Evolutionary conservation across 2,113 vertebrate genomes (phyloP).

Genomic region (Pampusana beccarii): DNA sequence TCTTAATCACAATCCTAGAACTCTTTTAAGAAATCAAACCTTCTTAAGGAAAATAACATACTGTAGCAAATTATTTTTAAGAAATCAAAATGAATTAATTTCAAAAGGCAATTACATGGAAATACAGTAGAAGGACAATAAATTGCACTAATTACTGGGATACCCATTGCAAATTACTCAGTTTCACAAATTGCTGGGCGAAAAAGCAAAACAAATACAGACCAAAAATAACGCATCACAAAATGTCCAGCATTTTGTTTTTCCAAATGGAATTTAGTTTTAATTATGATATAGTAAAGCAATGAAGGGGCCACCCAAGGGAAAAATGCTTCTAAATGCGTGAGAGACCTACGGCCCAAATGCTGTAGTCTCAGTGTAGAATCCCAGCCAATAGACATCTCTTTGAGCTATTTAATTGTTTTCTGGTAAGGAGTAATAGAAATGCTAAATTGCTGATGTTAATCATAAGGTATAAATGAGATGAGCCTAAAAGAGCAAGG

Average conservation of each 20-base stretch:
- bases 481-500: slow-evolving; percentile 8
- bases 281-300: slow-evolving; percentile 43
- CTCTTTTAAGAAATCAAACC: slow-evolving; percentile 58
- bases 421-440: neutral
- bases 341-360: neutral
- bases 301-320: neutral
- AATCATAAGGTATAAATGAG: slow-evolving; percentile 39
- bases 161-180: slow-evolving; percentile 60
- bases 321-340: slow-evolving; percentile 26
- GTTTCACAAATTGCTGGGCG: slow-evolving; percentile 57
- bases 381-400: neutral
- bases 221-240: slow-evolving; percentile 38
- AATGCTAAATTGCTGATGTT: slow-evolving; percentile 21
- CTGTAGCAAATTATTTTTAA: slow-evolving; percentile 50
- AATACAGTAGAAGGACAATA: slow-evolving; percentile 60
- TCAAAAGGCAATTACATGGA: slow-evolving; percentile 65
- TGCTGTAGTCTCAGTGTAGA: neutral
- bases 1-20: slow-evolving; percentile 45
- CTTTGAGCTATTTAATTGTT: slow-evolving; percentile 6
- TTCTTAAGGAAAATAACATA: slow-evolving; percentile 39
- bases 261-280: slow-evolving; percentile 41
- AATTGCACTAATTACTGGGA: slow-evolving; percentile 67
- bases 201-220: slow-evolving; percentile 57
- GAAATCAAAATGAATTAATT: slow-evolving; percentile 62
- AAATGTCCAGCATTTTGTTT: slow-evolving; percentile 21